These are phyloP conservation scores for Clanis bilineata DNA, from an alignment of 2,888 invertebrate genomes.

Conservation along the genomic window DNA sequence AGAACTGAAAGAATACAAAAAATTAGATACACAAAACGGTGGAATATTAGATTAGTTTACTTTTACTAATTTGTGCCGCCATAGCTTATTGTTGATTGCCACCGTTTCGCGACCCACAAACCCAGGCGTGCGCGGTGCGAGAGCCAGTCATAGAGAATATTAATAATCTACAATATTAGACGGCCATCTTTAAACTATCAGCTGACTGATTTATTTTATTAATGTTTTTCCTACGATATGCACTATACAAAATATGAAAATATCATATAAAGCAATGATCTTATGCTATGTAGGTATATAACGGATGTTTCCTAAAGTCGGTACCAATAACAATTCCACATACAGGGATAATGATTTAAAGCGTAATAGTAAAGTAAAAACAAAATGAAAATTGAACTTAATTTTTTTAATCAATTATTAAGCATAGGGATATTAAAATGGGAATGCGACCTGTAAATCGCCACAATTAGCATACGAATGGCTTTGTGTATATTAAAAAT, in stretches of 20 bases:
- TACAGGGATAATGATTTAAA: too few relatives aligned
- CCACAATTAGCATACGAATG: too few relatives aligned
- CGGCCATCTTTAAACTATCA: constrained; percentile 26
- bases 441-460: too few relatives aligned
- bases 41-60: constrained; percentile 33
- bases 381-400: too few relatives aligned
- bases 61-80: constrained; percentile 52
- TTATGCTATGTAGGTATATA: too few relatives aligned
- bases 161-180: constrained; percentile 40
- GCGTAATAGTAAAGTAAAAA: too few relatives aligned
- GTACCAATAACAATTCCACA: too few relatives aligned
- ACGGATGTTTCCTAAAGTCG: too few relatives aligned
- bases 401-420: too few relatives aligned
- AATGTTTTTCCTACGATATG: constrained; percentile 3
- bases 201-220: constrained; percentile 27
- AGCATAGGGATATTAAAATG: too few relatives aligned
- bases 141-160: constrained; percentile 57
- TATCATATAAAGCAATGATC: neutral
- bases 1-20: too few relatives aligned
- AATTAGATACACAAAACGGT: neutral
- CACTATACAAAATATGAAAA: neutral
- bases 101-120: constrained; percentile 72
- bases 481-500: too few relatives aligned
- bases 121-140: constrained; percentile 47
- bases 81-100: constrained; percentile 57